A percentile compares a stretch with the other conserved stretches of the same genome.
These are phyloP conservation scores for Scaptomyza reducta DNA, from an alignment of 2,888 invertebrate species.

Conservation along the genomic window DNA sequence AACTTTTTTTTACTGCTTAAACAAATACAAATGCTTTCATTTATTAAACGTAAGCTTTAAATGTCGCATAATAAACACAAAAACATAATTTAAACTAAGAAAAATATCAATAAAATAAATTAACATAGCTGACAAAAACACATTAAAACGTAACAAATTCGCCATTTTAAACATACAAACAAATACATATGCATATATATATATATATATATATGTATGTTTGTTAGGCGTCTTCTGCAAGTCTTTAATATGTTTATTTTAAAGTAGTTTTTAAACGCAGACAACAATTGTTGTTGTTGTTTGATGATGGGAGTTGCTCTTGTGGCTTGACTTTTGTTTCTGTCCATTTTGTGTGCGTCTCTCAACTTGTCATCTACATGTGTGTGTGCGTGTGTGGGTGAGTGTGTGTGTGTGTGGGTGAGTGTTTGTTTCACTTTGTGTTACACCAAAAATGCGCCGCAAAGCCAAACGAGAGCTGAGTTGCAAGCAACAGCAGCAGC, in stretches of 20 bases:
- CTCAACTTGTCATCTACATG: not conserved
- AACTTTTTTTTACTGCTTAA: not conserved
- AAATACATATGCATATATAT: not conserved
- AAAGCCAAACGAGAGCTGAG: constrained; percentile 73
- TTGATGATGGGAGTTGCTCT: constrained; percentile 24
- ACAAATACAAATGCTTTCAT: not conserved
- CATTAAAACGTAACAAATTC: not conserved
- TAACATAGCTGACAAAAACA: too few relatives aligned
- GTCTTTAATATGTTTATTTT: constrained; percentile 23
- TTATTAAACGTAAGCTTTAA: not conserved
- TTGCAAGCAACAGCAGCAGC: constrained; percentile 43
- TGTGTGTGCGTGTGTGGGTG: constrained; percentile 32
- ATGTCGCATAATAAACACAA: not conserved
- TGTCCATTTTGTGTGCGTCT: constrained; percentile 56
- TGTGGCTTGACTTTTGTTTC: constrained; percentile 55
- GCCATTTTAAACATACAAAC: constrained; percentile 3
- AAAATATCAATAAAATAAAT: too few relatives aligned
- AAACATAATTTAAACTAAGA: not conserved
- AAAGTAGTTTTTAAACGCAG: constrained; percentile 28
- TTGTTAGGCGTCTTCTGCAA: constrained; percentile 16
- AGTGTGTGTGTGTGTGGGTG: constrained; percentile 25
- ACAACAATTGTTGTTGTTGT: constrained; percentile 10
- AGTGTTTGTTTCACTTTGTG: constrained; percentile 73
- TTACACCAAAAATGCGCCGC: constrained; percentile 79
- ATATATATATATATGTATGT: constrained; percentile 1